Evolutionary conservation across 2,797 vertebrate species (phyloP).

Genomic region (Coregonus ussuriensis): DNA sequence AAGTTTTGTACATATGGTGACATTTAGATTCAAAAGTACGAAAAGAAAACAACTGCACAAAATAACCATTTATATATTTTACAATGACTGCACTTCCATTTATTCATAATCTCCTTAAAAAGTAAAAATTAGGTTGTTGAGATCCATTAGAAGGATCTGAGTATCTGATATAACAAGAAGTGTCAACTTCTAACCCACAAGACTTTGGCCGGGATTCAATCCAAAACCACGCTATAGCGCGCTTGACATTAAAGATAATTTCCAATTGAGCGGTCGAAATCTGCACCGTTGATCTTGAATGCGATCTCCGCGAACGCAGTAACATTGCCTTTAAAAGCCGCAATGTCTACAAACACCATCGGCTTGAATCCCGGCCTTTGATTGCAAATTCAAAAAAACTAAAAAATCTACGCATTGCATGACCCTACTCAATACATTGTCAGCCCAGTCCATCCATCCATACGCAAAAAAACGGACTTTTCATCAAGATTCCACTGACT

Average conservation of each 20-base stretch:
- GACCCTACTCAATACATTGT: not conserved
- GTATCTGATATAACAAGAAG: too few relatives aligned
- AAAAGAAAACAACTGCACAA: slow-evolving; percentile 66
- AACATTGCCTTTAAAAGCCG: not conserved
- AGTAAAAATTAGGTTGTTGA: not conserved
- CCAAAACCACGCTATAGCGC: not conserved
- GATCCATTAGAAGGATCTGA: not conserved
- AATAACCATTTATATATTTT: slow-evolving; percentile 48
- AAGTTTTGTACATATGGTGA: slow-evolving; percentile 73
- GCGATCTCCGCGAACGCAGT: not conserved
- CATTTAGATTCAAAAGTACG: slow-evolving; percentile 16
- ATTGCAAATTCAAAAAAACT: not conserved
- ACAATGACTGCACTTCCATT: not conserved
- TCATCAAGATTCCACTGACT: not conserved
- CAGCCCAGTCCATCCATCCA: not conserved
- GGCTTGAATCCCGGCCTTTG: not conserved
- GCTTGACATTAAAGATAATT: not conserved
- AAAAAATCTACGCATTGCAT: not conserved
- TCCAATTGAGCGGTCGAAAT: not conserved
- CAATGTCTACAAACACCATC: not conserved
- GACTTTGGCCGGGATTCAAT: not conserved
- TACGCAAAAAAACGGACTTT: too few relatives aligned
- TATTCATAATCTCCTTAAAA: not conserved
- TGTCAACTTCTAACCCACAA: not conserved
- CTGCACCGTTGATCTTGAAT: not conserved